Evolutionary conservation across 2,113 vertebrate species (phyloP), one percentile per base, ranked within the genome.

Genomic region (Myotis yumanensis): DNA sequence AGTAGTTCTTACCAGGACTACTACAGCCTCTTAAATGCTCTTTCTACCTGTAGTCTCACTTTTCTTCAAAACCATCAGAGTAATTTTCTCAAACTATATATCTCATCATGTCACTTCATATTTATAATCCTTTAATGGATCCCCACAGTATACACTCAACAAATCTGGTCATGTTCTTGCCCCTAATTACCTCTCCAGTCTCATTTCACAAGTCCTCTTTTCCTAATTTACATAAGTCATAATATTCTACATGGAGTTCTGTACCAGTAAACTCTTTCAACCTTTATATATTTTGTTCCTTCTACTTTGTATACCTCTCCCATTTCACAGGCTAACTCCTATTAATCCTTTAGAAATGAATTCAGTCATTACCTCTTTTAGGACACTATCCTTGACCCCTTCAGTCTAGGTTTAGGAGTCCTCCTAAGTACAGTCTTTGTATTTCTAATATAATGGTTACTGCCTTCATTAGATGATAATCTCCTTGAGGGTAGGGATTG

Each of bases 271-370:
- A 64, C 5, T 89, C 54, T 77, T 12, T 8, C 86, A 94, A 51
- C 18, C 30, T 79, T 82, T 91, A 82, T 22, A 69, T 4, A 93
- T 88, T 86, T 81, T 71, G 4, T 69, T 40, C 52, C 62, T 95
- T 68, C 25, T 82, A 6, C 43, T 89, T 91, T 93, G 32, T 79
- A 20, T 89, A 59, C 11, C 7, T 75, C 17, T 68, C 17, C 46
- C 40, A 12, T 73, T 93, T 80, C 8, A 94, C 12, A 85, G 16
- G 43, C 28, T 81, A 86, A 71, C 28, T 81, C 16, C 46, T 85
- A 76, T 54, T 86, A 71, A 82, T 64, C 46, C 10, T 86, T 91
- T 85, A 93, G 46, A 86, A 93, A 89, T 66, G 1, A 85, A 85
- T 68, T 82, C 43, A 91, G 20, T 88, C 23, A 85, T 88, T 75